phyloP scores from a whole-genome alignment of 2,797 vertebrate genomes.

The Falco berigora region DNA sequence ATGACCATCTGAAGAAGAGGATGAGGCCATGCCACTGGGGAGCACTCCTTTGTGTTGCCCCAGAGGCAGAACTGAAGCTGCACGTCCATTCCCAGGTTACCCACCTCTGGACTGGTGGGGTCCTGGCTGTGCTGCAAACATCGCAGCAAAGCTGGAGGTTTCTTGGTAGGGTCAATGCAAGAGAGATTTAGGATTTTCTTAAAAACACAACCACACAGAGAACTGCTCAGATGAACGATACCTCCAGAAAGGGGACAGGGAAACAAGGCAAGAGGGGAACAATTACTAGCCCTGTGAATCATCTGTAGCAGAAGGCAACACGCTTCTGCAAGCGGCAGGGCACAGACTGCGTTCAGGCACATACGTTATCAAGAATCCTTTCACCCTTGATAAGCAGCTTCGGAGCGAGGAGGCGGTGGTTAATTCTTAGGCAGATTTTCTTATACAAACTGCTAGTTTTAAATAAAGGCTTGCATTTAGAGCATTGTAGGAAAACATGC shows the following conservation, averaged over 20 bases:
- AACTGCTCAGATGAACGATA: neutral
- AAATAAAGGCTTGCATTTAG: neutral
- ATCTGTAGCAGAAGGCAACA: neutral
- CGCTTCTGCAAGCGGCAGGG: neutral
- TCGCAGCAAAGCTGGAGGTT: neutral
- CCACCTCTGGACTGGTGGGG: accelerated
- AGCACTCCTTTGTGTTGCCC: accelerated
- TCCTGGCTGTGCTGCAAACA: neutral
- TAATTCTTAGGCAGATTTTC: neutral
- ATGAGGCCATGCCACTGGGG: neutral
- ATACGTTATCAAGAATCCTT: neutral
- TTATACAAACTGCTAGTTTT: neutral
- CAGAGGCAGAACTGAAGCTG: neutral
- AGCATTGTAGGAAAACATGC: neutral
- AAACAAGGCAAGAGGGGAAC: neutral
- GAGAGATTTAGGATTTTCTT: neutral
- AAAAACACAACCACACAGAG: neutral
- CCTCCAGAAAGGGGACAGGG: neutral
- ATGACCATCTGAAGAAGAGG: accelerated
- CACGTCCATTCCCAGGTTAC: neutral
- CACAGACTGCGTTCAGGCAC: neutral
- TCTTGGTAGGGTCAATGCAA: neutral
- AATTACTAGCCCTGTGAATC: neutral
- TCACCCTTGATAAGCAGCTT: neutral
- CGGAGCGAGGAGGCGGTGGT: accelerated